phyloP scores from a whole-genome alignment of 2,113 vertebrate genomes.

The Platanista minor region DNA sequence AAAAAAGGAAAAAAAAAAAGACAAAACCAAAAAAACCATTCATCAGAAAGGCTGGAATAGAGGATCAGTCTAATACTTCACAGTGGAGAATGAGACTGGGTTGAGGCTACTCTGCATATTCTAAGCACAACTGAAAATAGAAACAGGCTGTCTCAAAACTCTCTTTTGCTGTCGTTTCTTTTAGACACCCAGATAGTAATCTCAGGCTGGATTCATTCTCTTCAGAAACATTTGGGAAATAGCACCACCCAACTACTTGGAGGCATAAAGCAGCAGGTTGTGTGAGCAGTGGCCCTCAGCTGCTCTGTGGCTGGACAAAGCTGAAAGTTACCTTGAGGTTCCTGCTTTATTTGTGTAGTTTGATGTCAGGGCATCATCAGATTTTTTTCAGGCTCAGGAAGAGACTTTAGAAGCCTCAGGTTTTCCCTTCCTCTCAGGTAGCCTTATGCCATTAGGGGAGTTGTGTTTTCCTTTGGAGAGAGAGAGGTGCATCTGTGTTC shows the following conservation, averaged over 20 bases:
- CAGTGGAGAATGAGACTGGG: not conserved
- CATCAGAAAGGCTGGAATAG: constrained; percentile 8
- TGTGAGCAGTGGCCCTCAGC: not conserved
- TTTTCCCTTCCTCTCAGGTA: not conserved
- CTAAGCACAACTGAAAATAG: not conserved
- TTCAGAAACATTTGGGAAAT: not conserved
- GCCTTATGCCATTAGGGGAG: no score
- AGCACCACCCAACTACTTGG: no score
- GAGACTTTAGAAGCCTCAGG: not conserved
- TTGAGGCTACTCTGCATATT: not conserved
- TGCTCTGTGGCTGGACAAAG: not conserved
- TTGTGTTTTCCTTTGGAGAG: not conserved
- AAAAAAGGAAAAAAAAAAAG: not conserved
- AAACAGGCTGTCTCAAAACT: not conserved
- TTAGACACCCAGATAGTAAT: not conserved
- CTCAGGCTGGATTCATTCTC: not conserved
- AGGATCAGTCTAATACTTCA: not conserved
- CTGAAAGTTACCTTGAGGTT: not conserved
- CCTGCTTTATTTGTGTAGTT: no score
- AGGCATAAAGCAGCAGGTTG: not conserved
- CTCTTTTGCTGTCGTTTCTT: not conserved
- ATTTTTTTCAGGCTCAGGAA: not conserved
- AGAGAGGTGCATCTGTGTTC: not conserved
- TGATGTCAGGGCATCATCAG: not conserved
- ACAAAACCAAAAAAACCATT: not conserved